Conservation (phyloP, 2,888 invertebrate genomes). For the Lagria hirta region DNA sequence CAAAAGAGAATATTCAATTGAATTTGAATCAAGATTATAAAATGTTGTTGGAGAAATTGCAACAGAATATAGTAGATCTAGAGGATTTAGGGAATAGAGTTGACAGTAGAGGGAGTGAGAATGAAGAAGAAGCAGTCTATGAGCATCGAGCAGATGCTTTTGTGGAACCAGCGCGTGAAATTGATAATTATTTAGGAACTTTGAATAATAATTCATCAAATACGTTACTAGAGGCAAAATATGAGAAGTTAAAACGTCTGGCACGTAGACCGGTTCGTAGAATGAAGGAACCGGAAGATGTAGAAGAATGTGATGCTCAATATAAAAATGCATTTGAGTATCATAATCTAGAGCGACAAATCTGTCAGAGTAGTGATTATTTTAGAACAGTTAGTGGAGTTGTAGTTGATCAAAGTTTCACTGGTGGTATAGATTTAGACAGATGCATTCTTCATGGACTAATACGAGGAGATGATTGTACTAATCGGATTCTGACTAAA, state of each 20-base stretch:
- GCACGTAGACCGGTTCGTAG: conserved; percentile 39
- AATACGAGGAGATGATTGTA: conserved; percentile 32
- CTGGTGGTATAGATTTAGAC: conserved; percentile 44
- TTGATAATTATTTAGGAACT: conserved; percentile 18
- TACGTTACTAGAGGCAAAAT: conserved; percentile 32
- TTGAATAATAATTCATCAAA: conserved; percentile 7
- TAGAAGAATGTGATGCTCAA: conserved; percentile 32
- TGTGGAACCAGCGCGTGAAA: conserved; percentile 22
- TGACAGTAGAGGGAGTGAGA: conserved; percentile 4
- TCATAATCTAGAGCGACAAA: conserved; percentile 39
- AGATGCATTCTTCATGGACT: conserved; percentile 44
- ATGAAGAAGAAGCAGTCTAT: conserved; percentile 1
- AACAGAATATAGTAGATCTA: conserved; percentile 42
- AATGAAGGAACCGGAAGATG: conserved; percentile 30
- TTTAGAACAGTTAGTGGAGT: conserved; percentile 31
- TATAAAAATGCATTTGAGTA: conserved; percentile 38
- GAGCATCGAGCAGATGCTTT: conserved; percentile 10
- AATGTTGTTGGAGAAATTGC: conserved; percentile 43
- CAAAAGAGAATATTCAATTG: conserved; percentile 35
- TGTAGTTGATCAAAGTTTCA: conserved; percentile 35
- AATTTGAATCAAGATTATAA: conserved; percentile 45
- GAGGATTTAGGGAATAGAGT: conserved; percentile 36
- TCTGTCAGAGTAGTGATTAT: conserved; percentile 36
- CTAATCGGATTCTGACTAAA: conserved; percentile 35
- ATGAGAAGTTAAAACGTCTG: conserved; percentile 40